These are phyloP conservation scores for Amphibalanus amphitrite DNA, from an alignment of 1,140 invertebrate genomes.

Conservation along the genomic window DNA sequence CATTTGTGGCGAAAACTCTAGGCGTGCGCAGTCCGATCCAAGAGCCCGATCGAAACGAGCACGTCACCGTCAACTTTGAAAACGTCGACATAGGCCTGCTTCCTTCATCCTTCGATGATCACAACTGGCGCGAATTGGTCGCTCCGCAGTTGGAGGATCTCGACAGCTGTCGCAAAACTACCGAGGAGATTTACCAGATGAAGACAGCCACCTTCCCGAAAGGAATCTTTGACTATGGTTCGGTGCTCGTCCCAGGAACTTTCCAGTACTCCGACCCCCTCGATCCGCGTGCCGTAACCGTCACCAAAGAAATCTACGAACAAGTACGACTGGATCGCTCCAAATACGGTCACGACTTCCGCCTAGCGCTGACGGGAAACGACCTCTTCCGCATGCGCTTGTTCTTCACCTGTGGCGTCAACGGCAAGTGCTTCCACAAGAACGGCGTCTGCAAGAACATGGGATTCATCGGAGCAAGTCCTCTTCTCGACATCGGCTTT, in stretches of 20 bases:
- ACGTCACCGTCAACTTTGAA: background rate
- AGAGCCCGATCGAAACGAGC: background rate
- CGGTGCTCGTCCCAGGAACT: background rate
- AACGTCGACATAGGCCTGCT: background rate
- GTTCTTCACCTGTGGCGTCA: background rate
- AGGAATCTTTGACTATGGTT: background rate
- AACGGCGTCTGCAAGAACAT: background rate
- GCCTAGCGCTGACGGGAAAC: background rate
- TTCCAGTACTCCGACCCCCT: background rate
- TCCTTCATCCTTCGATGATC: background rate
- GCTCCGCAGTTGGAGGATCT: background rate
- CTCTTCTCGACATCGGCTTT: background rate
- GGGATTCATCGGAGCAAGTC: background rate
- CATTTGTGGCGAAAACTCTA: background rate
- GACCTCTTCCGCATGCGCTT: background rate
- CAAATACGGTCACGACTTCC: background rate
- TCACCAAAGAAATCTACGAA: background rate
- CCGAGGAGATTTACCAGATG: background rate
- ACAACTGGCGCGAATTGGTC: background rate
- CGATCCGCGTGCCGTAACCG: background rate
- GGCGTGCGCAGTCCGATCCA: background rate
- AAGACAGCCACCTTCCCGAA: background rate
- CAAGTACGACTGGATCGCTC: background rate
- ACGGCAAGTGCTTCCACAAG: background rate
- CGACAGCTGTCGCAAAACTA: background rate